phyloP scores from a whole-genome alignment of 1,140 invertebrate species.

The Zaprionus vittiger region DNA sequence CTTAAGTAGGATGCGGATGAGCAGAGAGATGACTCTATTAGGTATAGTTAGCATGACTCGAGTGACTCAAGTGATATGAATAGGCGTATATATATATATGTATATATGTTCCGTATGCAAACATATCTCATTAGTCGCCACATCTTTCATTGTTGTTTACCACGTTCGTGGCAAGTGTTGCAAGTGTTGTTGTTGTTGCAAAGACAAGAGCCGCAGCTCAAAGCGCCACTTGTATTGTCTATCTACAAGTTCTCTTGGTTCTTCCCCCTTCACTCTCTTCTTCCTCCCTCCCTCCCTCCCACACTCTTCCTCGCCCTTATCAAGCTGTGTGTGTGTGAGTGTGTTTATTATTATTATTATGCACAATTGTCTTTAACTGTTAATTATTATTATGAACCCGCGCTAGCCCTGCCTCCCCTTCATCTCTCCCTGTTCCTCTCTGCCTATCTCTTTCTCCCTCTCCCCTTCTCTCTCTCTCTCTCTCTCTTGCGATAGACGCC shows the following conservation, averaged over 20 bases:
- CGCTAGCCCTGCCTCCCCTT: not conserved
- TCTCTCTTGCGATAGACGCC: slow-evolving; percentile 24
- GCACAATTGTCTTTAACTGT: slow-evolving; percentile 37
- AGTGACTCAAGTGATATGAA: slow-evolving; percentile 1
- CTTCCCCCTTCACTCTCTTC: not conserved
- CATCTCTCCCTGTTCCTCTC: not conserved
- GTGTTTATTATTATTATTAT: slow-evolving; percentile 32
- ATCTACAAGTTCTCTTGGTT: not conserved
- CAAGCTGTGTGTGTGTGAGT: slow-evolving; percentile 4
- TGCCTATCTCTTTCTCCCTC: not conserved
- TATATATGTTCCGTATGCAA: not conserved
- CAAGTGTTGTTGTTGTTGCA: not conserved
- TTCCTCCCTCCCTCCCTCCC: not conserved
- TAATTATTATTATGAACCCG: slow-evolving; percentile 37
- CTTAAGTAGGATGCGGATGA: slow-evolving; percentile 7
- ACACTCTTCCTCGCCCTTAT: not conserved
- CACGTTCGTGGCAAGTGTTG: slow-evolving; percentile 3
- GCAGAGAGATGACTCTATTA: slow-evolving; percentile 21
- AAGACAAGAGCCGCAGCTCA: slow-evolving; percentile 1
- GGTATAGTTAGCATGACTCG: slow-evolving; percentile 3
- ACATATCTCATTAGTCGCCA: slow-evolving; percentile 5
- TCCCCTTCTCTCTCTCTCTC: not conserved
- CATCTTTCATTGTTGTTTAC: slow-evolving; percentile 1
- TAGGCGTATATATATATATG: not conserved
- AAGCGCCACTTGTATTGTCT: slow-evolving; percentile 2